These are phyloP conservation scores for Plectrocnemia conspersa DNA, from an alignment of 1,140 invertebrate genomes.

Conservation along the genomic window DNA sequence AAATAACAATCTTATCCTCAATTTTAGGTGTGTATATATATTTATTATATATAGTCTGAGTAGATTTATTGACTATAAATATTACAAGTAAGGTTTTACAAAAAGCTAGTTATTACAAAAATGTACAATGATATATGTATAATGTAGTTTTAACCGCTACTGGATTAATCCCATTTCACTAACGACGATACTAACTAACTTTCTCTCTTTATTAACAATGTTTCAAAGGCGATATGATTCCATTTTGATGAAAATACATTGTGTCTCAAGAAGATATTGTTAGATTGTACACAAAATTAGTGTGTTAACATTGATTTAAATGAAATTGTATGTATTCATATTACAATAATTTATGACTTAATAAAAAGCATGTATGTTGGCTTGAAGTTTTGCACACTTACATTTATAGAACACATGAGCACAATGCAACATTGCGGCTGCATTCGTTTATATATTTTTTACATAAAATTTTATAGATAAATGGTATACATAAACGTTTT, in stretches of 20 bases:
- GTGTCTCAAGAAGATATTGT: neutral
- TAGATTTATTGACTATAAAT: neutral
- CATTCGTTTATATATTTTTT: conserved; percentile 14
- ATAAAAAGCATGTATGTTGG: no score
- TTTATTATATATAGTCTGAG: neutral
- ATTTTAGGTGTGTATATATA: neutral
- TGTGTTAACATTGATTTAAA: no score
- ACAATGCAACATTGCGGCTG: conserved; percentile 18
- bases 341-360: no score
- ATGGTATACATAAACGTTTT: conserved; percentile 29
- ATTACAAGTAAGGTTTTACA: conserved; percentile 11
- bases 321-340: no score
- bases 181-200: conserved; percentile 7
- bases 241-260: neutral
- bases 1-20: neutral
- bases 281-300: no score
- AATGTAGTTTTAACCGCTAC: conserved; percentile 6
- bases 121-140: conserved; percentile 18
- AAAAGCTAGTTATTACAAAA: conserved; percentile 21
- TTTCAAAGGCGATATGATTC: conserved; percentile 19
- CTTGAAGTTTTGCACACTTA: conserved; percentile 20
- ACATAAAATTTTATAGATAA: conserved; percentile 20
- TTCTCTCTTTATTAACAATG: conserved; percentile 3
- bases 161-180: conserved; percentile 3
- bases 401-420: conserved; percentile 23